Conservation (phyloP, 1,140 invertebrate species). For the Drosophila mayri region DNA sequence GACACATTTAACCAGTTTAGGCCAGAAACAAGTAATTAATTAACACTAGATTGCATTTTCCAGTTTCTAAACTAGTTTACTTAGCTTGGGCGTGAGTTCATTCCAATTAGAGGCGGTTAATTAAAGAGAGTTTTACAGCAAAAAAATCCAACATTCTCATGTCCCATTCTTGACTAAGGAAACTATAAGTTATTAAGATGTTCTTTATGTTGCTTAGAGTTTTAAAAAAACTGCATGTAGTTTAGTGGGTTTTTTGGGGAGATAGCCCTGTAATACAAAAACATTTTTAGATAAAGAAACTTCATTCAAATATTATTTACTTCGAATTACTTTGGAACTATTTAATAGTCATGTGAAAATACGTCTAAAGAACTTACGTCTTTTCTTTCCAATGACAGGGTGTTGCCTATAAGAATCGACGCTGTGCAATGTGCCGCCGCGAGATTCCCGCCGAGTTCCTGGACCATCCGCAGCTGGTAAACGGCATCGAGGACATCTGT, state of each 20-base stretch:
- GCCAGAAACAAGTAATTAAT: conserved; percentile 1
- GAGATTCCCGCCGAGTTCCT: conserved; percentile 94
- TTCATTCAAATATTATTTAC: not conserved
- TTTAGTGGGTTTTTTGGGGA: not conserved
- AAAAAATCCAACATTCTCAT: not conserved
- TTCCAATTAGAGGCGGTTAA: not conserved
- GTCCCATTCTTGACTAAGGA: not conserved
- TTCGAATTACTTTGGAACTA: not conserved
- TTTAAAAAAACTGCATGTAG: no score
- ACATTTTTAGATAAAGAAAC: not conserved
- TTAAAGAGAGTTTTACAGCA: not conserved
- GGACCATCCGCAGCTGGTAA: conserved; percentile 92
- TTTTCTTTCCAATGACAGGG: conserved; percentile 86
- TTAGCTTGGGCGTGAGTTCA: not conserved
- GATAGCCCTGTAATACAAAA: not conserved
- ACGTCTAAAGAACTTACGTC: conserved; percentile 5
- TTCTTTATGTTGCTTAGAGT: no score
- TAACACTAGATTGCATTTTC: conserved; percentile 26
- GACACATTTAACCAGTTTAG: conserved; percentile 14
- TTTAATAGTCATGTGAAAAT: not conserved
- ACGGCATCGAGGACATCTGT: conserved; percentile 86
- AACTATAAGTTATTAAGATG: no score
- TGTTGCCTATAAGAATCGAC: conserved; percentile 93
- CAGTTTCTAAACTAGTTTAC: conserved; percentile 24
- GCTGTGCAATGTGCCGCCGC: conserved; percentile 94